A percentile compares a stretch with the other conserved stretches of the same genome.
Conservation (phyloP, 1,140 invertebrate species). For the Orius insidiosus region DNA sequence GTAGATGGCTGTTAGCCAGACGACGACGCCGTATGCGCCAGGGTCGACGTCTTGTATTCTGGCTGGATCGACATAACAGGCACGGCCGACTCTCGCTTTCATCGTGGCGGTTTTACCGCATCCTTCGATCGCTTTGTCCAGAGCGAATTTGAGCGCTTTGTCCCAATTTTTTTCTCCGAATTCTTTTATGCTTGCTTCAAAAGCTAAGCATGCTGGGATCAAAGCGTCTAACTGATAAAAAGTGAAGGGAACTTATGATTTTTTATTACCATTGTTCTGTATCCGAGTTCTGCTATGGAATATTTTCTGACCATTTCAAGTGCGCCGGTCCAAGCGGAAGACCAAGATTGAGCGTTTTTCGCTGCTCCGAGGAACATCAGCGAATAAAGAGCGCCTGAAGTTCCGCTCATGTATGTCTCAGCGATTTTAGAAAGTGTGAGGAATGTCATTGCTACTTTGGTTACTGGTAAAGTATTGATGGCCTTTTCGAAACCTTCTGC, state of each 20-base stretch:
- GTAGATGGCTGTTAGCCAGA: constrained; percentile 31
- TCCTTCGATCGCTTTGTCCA: constrained; percentile 16
- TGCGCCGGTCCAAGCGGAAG: constrained; percentile 29
- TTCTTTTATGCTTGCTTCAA: constrained; percentile 4
- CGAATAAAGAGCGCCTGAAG: constrained; percentile 51
- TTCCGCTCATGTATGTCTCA: constrained; percentile 48
- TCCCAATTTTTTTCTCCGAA: constrained; percentile 11
- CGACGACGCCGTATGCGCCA: constrained; percentile 42
- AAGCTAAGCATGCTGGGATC: constrained; percentile 17
- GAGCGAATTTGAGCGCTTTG: constrained; percentile 14
- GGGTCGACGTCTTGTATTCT: constrained; percentile 38
- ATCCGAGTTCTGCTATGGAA: constrained; percentile 50
- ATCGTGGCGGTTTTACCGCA: constrained; percentile 14
- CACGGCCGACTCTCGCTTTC: constrained; percentile 32
- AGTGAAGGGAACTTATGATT: no score
- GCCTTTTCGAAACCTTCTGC: constrained; percentile 30
- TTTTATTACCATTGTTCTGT: constrained; percentile 63
- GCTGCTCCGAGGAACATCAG: constrained; percentile 46
- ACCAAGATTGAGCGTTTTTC: constrained; percentile 28
- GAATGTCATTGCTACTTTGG: constrained; percentile 31
- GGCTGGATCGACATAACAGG: constrained; percentile 36
- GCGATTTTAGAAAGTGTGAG: constrained; percentile 36
- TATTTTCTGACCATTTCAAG: constrained; percentile 46
- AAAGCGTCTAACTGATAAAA: constrained; percentile 18
- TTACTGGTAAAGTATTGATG: constrained; percentile 16